Base-by-base conservation (phyloP, 2,113 vertebrate species). In the Asarcornis scutulata region DNA sequence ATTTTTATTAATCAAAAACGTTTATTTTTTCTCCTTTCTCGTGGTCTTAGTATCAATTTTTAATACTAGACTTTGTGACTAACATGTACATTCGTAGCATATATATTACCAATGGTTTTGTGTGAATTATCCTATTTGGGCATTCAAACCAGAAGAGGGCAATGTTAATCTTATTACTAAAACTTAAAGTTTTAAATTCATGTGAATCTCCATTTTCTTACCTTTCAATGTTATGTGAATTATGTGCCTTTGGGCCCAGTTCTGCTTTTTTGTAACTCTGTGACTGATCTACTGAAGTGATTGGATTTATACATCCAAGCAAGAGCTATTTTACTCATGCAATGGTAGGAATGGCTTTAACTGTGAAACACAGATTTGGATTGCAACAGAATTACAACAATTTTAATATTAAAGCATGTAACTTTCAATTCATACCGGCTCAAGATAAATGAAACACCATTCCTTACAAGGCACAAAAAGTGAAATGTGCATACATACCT, bases 61-160 rank as follows among this genome's bases (percentile, higher is more conserved):
- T 83, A 68, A 26, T 38, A 38, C 46, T 10, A 56, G 13, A 46
- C 34, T 56, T 53, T 73, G 21, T 53, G 9, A 26, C n/a, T 83
- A 22, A 48, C 5, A 40, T 48, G 38, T 46, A 25, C 31, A 60
- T 13, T 64, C 46, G 16, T 32, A 11, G 32, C 14, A 34, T 12
- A 23, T 32, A 3, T 42, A 40, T 52, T 84, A 21, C 50, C 31
- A 56, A 15, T 50, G 10, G 55, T 48, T 11, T 32, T 48, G 6
- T 59, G 32, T 53, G n/a, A 64, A 40, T 58, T 31, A 86, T 75
- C 31, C 55, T 88, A 79, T 68, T 81, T 53, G 52, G 63, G 89
- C 15, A 32, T 46, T 66, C 26, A 86, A 83, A 36, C 90, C 91
- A 92, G 94, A 96, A 97, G 92, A 75, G 83, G 85, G 78, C 78